A percentile compares a stretch with the other conserved stretches of the same genome.
Conservation (phyloP, 2,113 vertebrate genomes). For the Osmerus eperlanus region DNA sequence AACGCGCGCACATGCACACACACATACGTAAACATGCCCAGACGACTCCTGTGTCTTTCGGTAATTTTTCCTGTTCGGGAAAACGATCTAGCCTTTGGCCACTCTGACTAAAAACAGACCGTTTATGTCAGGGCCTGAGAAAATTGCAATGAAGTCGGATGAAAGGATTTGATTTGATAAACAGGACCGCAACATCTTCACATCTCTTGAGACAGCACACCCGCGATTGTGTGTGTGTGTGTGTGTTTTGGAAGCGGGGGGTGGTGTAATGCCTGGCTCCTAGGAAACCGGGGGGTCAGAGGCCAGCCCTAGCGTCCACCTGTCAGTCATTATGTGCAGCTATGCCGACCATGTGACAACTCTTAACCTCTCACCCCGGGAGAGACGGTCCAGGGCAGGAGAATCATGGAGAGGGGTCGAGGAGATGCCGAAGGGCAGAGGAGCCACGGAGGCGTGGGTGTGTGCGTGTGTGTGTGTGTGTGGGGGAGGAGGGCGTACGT, state of each 20-base stretch:
- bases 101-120: no score
- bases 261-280: background rate
- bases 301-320: slow-evolving; percentile 34
- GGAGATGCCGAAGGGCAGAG: background rate
- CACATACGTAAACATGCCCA: background rate
- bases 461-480: no score
- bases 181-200: background rate
- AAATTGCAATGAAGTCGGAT: no score
- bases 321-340: slow-evolving; percentile 57
- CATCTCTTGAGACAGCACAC: background rate
- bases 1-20: background rate
- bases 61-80: slow-evolving; percentile 13
- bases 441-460: background rate
- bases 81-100: no score
- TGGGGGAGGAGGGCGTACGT: no score
- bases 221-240: background rate
- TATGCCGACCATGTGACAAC: slow-evolving; percentile 58
- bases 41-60: slow-evolving; percentile 6
- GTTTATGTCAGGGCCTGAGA: no score
- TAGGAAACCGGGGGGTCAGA: slow-evolving; percentile 26
- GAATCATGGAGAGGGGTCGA: background rate
- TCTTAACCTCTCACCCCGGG: slow-evolving; percentile 45
- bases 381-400: slow-evolving; percentile 10
- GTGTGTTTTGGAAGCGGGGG: background rate
- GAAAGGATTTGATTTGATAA: background rate